Conservation (phyloP, 23 tunicate species). For the Styela clava region DNA sequence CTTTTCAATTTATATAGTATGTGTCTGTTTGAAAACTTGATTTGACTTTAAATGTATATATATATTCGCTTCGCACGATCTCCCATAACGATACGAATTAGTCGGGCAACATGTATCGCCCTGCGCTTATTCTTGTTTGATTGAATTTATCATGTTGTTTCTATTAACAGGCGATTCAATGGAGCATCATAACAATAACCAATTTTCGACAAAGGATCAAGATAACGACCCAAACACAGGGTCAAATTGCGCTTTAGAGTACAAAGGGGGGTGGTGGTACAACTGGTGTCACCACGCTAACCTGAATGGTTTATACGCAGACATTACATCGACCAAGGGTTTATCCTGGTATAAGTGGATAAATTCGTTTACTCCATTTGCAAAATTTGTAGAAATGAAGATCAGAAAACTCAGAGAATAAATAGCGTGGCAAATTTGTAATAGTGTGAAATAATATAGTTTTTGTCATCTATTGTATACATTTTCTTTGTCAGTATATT, state of each 20-base stretch:
- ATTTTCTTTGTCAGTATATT: too few relatives aligned
- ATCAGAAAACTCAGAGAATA: not conserved
- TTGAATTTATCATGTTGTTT: too few relatives aligned
- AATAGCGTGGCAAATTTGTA: too few relatives aligned
- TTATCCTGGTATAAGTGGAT: not conserved
- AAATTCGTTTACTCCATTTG: not conserved
- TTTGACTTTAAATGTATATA: too few relatives aligned
- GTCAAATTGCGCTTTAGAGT: not conserved
- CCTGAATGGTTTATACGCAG: not conserved
- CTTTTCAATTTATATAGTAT: too few relatives aligned
- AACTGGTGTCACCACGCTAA: not conserved
- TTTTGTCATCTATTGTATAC: too few relatives aligned
- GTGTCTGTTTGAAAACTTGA: too few relatives aligned
- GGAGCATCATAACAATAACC: not conserved
- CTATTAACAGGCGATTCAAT: not conserved
- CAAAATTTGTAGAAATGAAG: not conserved
- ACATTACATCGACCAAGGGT: not conserved
- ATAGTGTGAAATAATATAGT: too few relatives aligned
- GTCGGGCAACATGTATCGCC: too few relatives aligned
- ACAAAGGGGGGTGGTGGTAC: not conserved
- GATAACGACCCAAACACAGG: not conserved
- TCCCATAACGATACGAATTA: too few relatives aligned
- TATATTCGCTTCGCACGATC: too few relatives aligned
- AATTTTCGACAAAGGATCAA: not conserved
- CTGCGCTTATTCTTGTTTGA: too few relatives aligned